Base-by-base conservation (phyloP, 1,140 invertebrate genomes). In the Ectropis grisescens region DNA sequence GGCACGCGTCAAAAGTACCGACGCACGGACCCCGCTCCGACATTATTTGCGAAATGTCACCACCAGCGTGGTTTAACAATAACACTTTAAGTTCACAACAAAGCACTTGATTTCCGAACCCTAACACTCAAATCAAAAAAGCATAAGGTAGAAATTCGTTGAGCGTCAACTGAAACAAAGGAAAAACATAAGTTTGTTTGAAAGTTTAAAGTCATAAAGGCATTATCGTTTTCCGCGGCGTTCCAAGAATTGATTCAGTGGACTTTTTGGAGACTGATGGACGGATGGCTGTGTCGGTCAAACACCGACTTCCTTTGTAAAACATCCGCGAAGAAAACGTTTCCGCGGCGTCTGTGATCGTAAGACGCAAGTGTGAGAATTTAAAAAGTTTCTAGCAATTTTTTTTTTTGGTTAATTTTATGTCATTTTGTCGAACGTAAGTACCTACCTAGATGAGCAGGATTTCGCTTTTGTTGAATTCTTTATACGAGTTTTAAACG, bases 281-380 rank as follows among this genome's bases (percentile, higher is more conserved):
- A 58, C 59, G 47, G 51, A 45, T 50, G 44, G 30, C 34, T 24
- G 16, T 34, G 62, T 57, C 66, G 66, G 61, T 40, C 64, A 76
- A 71, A 76, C 53, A 74, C 56, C 52, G 52, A 65, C 60, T 62
- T 76, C 71, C 71, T 67, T 64, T 66, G 56, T 38, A 44, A 29
- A 30, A 41, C 31, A 34, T 47, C 43, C 38, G 38, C 11, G 14
- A 30, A 29, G 13, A 26, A 33, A 38, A 29, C 9, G 37, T 38
- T 43, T 34, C 36, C 30, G 19, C 10, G n/a, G 3, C 19, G 19
- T 9, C 4, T 5, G 19, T 22, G 9, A 22, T 9, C 19, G 4
- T 22, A 22, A 9, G 9, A 22, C 19, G 19, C 9, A 5, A 9
- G 19, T 9, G 19, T 5, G 9, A 9, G 19, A 22, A 22, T 4